Evolutionary conservation across 1,140 invertebrate species (phyloP).

Genomic region (Drosophila ficusphila): DNA sequence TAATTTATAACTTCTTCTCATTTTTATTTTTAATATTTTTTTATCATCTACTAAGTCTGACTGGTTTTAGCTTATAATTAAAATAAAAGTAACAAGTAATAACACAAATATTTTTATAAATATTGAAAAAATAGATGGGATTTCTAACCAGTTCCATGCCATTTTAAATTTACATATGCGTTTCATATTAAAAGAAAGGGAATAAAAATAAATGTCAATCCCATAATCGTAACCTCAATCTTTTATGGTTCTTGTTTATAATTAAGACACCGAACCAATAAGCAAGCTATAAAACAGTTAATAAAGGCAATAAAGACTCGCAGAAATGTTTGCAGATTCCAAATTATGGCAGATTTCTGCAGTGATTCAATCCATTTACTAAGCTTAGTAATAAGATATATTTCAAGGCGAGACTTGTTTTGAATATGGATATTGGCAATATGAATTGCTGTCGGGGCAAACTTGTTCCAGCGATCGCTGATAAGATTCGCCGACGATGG

Average conservation of each 20-base stretch:
- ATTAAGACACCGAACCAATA: background rate
- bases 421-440: slow-evolving; percentile 52
- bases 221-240: background rate
- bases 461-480: slow-evolving; percentile 40
- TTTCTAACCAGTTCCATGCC: no score
- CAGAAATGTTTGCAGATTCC: background rate
- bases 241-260: background rate
- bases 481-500: slow-evolving; percentile 34
- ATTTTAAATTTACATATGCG: no score
- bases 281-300: background rate
- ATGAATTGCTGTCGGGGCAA: slow-evolving; percentile 12
- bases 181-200: no score
- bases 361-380: background rate
- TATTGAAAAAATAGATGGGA: no score
- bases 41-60: no score
- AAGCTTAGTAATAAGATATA: background rate
- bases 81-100: no score
- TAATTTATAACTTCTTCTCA: no score
- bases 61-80: no score
- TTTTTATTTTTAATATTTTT: no score
- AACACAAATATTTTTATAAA: no score
- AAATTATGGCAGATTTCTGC: background rate
- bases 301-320: background rate
- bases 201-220: background rate
- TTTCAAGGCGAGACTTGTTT: slow-evolving; percentile 13